These are phyloP conservation scores for Labia minor DNA, from an alignment of 2,888 invertebrate species.

Conservation along the genomic window DNA sequence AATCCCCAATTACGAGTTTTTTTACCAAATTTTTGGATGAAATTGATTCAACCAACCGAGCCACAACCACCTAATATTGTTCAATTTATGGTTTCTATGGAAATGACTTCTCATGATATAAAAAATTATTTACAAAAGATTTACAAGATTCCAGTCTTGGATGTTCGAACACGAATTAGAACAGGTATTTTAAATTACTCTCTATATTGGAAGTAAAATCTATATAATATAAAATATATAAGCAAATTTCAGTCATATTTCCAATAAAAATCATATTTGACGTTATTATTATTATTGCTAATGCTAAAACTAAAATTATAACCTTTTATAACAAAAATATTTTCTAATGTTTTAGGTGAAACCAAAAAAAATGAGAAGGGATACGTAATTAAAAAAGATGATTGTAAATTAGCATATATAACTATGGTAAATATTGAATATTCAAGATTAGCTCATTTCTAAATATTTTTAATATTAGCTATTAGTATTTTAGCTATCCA, in stretches of 20 bases:
- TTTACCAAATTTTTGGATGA: constrained; percentile 96
- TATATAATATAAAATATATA: no score
- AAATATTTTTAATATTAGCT: no score
- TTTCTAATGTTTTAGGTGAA: constrained; percentile 31
- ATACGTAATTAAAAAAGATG: constrained; percentile 70
- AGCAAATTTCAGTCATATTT: no score
- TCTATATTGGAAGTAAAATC: no score
- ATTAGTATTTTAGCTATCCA: no score
- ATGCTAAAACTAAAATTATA: no score
- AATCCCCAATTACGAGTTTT: constrained; percentile 89
- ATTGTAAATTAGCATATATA: constrained; percentile 68
- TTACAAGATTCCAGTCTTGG: constrained; percentile 70
- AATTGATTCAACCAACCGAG: constrained; percentile 58
- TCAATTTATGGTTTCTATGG: constrained; percentile 79
- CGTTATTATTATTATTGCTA: no score
- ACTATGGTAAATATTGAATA: no score
- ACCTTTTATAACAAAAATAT: constrained; percentile 1
- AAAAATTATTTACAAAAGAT: constrained; percentile 92
- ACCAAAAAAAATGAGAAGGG: constrained; percentile 49
- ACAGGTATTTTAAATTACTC: constrained; percentile 43
- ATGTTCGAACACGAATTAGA: constrained; percentile 64
- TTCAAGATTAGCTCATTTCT: constrained; percentile 33
- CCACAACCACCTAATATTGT: constrained; percentile 69
- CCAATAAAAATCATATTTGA: no score
- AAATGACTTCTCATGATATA: constrained; percentile 87